Base-by-base conservation (phyloP, 2,797 vertebrate species). In the Parauchenoglanis punctatus region DNA sequence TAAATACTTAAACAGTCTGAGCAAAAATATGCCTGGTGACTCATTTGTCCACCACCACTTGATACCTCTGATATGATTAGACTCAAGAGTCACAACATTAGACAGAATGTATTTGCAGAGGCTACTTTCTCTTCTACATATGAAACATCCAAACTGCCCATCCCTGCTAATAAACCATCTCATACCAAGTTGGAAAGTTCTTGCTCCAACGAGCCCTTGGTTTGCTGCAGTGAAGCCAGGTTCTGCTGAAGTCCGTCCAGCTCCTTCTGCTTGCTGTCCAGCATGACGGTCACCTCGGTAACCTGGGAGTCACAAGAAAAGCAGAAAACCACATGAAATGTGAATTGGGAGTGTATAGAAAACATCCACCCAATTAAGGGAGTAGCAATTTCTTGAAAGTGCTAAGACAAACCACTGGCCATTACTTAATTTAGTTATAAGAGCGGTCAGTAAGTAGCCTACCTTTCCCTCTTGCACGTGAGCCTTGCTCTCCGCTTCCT, bases 161-260 rank as follows among this genome's bases (percentile, higher is more conserved):
- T 23, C 3, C 18, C 1, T 6, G 18, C 15, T 7, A 52, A 77
- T 44, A 35, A 23, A 25, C 12, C 4, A 15, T 46, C 58, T 63
- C 73, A 5, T 94, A 99, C 99, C 97, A 98, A 91, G 89, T 87
- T 90, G 90, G 93, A 94, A 86, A 97, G 96, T 85, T 98, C 96
- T 89, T 96, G 94, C 91, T 97, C 96, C 94, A 97, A 91, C 90
- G 92, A 90, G 87, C 96, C 94, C 91, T 97, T 98, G 89, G 96
- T 94, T 93, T 96, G 95, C 91, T 96, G 95, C 90, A 94, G 92
- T 87, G 93, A 92, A 90, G 93, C 92, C 93, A 98, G 92, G 90
- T 90, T 96, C 94, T 96, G 93, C 93, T 97, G 96, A 91, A 97
- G 95, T 54, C 94, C 93, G 87, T 94, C 88, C 83, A 97, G 92